Conservation (phyloP, 2,113 vertebrate genomes). For the Callionymus lyra region DNA sequence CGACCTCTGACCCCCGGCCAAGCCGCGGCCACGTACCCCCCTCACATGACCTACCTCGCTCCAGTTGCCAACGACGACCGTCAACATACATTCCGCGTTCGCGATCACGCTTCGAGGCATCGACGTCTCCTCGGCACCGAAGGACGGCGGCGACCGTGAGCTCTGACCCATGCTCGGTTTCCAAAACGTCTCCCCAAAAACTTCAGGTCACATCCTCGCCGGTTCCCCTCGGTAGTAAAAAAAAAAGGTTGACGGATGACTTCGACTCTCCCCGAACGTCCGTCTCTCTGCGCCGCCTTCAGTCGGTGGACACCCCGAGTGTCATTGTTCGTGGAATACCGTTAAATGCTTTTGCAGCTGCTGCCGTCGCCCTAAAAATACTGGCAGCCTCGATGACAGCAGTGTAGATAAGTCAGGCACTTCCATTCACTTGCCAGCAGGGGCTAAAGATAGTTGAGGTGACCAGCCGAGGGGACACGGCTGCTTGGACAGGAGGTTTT, state of each 20-base stretch:
- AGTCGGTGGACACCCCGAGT: conserved; percentile 63
- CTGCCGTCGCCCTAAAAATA: conserved; percentile 76
- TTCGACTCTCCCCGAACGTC: conserved; percentile 29
- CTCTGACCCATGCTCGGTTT: conserved; percentile 24
- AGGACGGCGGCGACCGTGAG: conserved; percentile 8
- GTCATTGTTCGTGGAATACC: conserved; percentile 73
- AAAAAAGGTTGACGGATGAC: conserved; percentile 5
- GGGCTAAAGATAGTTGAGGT: conserved; percentile 67
- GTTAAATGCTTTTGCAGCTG: conserved; percentile 80
- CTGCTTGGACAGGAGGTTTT: conserved; percentile 57
- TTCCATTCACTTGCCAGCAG: conserved; percentile 71
- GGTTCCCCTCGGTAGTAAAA: too few relatives aligned
- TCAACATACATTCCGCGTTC: conserved; percentile 61
- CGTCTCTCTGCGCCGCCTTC: conserved; percentile 50
- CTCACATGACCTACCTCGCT: conserved; percentile 65
- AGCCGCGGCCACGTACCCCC: conserved; percentile 48
- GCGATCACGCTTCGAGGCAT: conserved; percentile 34
- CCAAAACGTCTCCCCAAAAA: conserved; percentile 13
- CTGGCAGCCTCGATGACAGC: conserved; percentile 72
- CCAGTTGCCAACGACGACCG: conserved; percentile 56
- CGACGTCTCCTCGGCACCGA: conserved; percentile 30
- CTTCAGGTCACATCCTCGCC: too few relatives aligned
- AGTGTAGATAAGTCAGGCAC: conserved; percentile 69
- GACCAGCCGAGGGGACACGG: conserved; percentile 43
- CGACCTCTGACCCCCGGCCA: conserved; percentile 61